Evolutionary conservation across 2,797 vertebrate species (phyloP), one percentile per base, ranked within the genome.

Genomic region (Fistularia tabacaria): DNA sequence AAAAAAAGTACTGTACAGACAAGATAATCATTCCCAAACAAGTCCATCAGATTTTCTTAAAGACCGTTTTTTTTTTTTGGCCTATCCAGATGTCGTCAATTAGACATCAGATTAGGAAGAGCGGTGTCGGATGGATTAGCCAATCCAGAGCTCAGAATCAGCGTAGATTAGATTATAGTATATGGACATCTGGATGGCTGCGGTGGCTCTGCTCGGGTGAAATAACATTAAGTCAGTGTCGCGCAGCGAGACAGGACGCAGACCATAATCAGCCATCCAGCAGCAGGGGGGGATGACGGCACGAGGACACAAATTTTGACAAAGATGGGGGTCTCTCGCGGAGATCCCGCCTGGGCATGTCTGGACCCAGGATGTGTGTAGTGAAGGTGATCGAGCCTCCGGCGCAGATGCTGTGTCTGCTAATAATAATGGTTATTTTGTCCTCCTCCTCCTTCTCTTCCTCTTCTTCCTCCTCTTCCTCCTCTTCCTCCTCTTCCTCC

Each of bases 131-230:
- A 88, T 89, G 84, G 85, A 88, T 89, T 87, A 86, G 83, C 85
- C 84, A 87, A 83, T 87, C 77, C 71, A 55, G 70, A 75, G 78
- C 62, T 5, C 76, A 66, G 77, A 81, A 80, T 71, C 68, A 69
- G 85, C 7, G 76, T 75, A 84, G 87, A 88, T 88, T 86, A 85
- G 85, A 88, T 90, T 88, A 87, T 84, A 79, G 59, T 73, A 80
- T 79, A 71, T 76, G 82, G 79, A 86, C 85, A 88, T 89, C 84
- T 87, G 84, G 85, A 79, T 75, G 55, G 63, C 81, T 66, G 73
- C 76, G 37, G 53, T 76, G 75, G 66, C 77, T 87, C 72, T 84
- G 77, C 77, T 72, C 71, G 38, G 43, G 68, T 76, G 72, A 80
- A 84, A 79, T 80, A 83, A 82, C 80, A 85, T 86, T 86, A 84